These are phyloP conservation scores for Drosophila kepulauana DNA, from an alignment of 1,140 invertebrate genomes.

Conservation along the genomic window DNA sequence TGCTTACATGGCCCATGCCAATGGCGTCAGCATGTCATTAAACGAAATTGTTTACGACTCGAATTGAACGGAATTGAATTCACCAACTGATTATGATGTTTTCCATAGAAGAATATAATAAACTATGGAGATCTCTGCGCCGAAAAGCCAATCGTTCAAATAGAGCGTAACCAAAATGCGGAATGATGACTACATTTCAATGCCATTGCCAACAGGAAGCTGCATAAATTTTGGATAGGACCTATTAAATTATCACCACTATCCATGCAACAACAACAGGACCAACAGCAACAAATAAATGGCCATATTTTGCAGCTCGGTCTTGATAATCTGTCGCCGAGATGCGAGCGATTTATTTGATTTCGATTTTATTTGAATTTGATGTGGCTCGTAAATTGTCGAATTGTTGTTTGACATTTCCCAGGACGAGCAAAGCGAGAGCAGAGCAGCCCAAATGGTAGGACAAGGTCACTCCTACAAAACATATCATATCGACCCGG, in stretches of 20 bases:
- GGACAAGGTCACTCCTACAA: conserved; percentile 57
- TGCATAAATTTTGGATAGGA: conserved; percentile 65
- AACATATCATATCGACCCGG: conserved; percentile 39
- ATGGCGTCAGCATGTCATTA: conserved; percentile 67
- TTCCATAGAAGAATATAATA: neutral
- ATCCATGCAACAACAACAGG: conserved; percentile 28
- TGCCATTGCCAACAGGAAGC: conserved; percentile 29
- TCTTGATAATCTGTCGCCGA: conserved; percentile 54
- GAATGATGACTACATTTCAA: conserved; percentile 64
- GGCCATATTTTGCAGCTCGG: conserved; percentile 67
- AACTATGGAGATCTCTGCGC: conserved; percentile 24
- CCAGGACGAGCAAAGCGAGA: neutral
- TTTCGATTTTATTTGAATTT: conserved; percentile 58
- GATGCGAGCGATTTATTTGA: conserved; percentile 69
- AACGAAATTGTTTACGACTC: conserved; percentile 66
- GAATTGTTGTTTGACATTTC: conserved; percentile 27
- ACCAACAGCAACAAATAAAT: conserved; percentile 51
- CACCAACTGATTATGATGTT: conserved; percentile 57
- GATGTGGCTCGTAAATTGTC: conserved; percentile 59
- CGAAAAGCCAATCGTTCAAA: conserved; percentile 70
- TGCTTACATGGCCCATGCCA: conserved; percentile 5
- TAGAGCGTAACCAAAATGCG: conserved; percentile 52
- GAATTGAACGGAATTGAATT: conserved; percentile 60
- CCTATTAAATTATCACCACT: conserved; percentile 64
- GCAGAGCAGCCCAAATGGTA: conserved; percentile 3